phyloP scores from a whole-genome alignment of 1,140 invertebrate species.

The Microplitis demolitor region DNA sequence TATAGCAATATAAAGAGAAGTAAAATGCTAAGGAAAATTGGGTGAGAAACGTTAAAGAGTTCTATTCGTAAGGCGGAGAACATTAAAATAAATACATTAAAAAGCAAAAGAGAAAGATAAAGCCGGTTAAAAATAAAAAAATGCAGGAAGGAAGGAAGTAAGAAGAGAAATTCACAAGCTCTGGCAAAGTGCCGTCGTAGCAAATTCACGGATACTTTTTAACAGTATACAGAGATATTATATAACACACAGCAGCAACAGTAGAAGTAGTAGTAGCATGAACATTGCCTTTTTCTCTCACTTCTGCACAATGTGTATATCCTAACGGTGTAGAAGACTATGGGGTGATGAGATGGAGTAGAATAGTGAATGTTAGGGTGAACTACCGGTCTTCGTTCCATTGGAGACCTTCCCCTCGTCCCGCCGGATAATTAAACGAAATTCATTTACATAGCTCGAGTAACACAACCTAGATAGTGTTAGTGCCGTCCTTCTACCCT shows the following conservation, averaged over 20 bases:
- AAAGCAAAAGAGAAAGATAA: neutral
- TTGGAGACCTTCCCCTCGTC: neutral
- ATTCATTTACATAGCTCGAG: constrained; percentile 61
- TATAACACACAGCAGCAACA: neutral
- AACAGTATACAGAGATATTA: neutral
- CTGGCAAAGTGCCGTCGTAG: constrained; percentile 5
- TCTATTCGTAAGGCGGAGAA: neutral
- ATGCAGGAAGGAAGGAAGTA: neutral
- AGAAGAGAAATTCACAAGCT: neutral
- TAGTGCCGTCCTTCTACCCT: constrained; percentile 13
- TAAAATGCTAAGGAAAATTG: neutral
- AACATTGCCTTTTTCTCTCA: neutral
- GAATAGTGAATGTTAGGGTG: neutral
- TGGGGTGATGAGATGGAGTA: neutral
- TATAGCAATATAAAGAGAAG: neutral
- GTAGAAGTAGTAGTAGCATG: too few species aligned
- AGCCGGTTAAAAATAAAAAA: neutral
- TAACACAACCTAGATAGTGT: constrained; percentile 45
- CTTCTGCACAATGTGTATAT: neutral
- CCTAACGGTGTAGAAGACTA: too few species aligned
- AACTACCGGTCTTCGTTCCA: neutral
- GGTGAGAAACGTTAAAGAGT: neutral
- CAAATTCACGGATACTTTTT: neutral
- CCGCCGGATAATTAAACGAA: constrained; percentile 58
- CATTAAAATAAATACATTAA: neutral